Conservation (phyloP, 2,797 vertebrate species). For the Gadopsis bispinosus region DNA sequence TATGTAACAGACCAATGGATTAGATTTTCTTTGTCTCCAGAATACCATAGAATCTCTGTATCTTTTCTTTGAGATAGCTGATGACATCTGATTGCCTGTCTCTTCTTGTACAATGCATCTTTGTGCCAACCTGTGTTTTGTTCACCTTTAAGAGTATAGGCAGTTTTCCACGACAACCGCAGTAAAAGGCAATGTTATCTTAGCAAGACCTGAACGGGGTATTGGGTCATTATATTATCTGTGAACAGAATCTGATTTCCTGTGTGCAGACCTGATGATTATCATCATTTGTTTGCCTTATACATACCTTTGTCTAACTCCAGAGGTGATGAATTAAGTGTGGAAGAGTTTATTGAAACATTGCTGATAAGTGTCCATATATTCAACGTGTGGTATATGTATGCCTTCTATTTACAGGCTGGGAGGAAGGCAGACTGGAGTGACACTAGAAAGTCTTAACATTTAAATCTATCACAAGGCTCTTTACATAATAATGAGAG, state of each 20-base stretch:
- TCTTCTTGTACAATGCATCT: too few species aligned
- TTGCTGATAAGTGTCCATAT: conserved; percentile 18
- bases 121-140: too few species aligned
- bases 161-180: too few species aligned
- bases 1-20: too few species aligned
- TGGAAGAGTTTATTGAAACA: conserved; percentile 31
- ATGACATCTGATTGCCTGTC: too few species aligned
- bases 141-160: too few species aligned
- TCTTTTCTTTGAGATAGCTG: too few species aligned
- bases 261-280: conserved; percentile 21
- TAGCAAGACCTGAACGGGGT: conserved; percentile 12
- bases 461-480: conserved; percentile 13
- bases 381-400: not conserved
- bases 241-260: conserved; percentile 43
- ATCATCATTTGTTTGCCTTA: conserved; percentile 32
- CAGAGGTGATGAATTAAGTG: conserved; percentile 34
- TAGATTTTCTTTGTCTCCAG: too few species aligned
- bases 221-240: conserved; percentile 46
- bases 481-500: conserved; percentile 49
- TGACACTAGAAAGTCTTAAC: not conserved
- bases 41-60: too few species aligned
- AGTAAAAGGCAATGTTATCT: conserved; percentile 24
- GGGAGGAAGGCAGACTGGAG: not conserved
- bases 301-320: conserved; percentile 10
- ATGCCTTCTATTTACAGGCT: conserved; percentile 7